Evolutionary conservation across 2,797 vertebrate genomes (phyloP).

Genomic region (Siniperca undulata): DNA sequence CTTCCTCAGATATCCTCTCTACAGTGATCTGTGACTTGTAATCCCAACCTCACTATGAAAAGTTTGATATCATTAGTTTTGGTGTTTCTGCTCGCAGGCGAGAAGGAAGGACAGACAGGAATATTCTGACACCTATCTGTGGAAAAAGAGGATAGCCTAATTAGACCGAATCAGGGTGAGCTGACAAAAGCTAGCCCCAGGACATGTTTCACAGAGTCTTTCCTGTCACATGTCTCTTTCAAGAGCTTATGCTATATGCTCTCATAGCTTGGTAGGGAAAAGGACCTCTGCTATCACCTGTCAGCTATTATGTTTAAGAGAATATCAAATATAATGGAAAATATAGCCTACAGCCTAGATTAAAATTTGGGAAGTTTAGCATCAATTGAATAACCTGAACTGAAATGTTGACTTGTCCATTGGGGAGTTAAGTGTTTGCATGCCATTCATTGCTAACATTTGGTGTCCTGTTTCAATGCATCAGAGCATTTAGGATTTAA

Average conservation of each 20-base stretch:
- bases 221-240: constrained; percentile 84
- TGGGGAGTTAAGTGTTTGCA: neutral
- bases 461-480: neutral
- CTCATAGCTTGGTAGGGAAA: constrained; percentile 61
- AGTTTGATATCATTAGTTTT: constrained; percentile 76
- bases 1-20: constrained; percentile 43
- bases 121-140: constrained; percentile 77
- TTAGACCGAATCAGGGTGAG: constrained; percentile 77
- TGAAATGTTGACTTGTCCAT: constrained; percentile 13
- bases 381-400: constrained; percentile 13
- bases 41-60: constrained; percentile 56
- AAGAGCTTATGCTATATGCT: constrained; percentile 73
- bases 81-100: constrained; percentile 70
- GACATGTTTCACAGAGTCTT: constrained; percentile 79
- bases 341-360: constrained; percentile 38
- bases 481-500: neutral
- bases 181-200: constrained; percentile 82
- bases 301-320: constrained; percentile 57
- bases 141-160: constrained; percentile 76
- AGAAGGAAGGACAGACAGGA: constrained; percentile 64
- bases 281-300: constrained; percentile 69
- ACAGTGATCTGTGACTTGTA: constrained; percentile 36
- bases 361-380: constrained; percentile 23
- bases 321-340: constrained; percentile 60
- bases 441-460: neutral